Base-by-base conservation (phyloP, 2,888 invertebrate species). In the Calliscelio sp. region DNA sequence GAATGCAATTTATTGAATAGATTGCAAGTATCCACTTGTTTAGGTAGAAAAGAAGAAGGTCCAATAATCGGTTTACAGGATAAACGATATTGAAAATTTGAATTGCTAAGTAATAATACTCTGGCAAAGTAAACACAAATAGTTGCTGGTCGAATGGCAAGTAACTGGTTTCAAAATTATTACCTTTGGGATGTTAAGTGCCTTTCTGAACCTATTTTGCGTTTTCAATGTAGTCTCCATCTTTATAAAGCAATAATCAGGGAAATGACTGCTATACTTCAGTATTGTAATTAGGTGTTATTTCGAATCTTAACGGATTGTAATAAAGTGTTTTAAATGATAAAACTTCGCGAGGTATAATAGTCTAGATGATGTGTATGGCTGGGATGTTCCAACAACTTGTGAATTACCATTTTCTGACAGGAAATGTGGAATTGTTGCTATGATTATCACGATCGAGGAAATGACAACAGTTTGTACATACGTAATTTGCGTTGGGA, bases 81-180 rank as follows among this genome's bases (percentile, higher is more conserved):
- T 57, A 55, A 70, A 53, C 24, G 61, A 70, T 51, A 59, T 41
- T 53, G 70, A 51, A 70, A 61, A 61, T 35, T 53, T 44, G 25
- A 49, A 63, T 70, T 22, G 57, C 32, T 6, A 4, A 8, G 41
- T 70, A 70, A 78, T 78, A 70, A 70, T 32, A 63, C 46, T 18
- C 70, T 38, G 16, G 78, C 44, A 78, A 78, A 78, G 61, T 57
- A 78, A 68, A 70, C 57, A 78, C 61, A 28, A 38, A 57, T 65
- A 46, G 55, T 55, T 41, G 57, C 41, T 38, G n/a, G 75, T 46
- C 55, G 57, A 53, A 66, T 24, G 22, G 53, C 68, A 35, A 59
- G 61, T 61, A 78, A 78, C 59, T 38, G 77, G 61, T 78, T 70
- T 51, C 25, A 14, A 78, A 78, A 78, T 78, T 38, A 78, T 70